Percentiles rank a stretch among this genome's conserved stretches.
These are phyloP conservation scores for Tachina lurida DNA, from an alignment of 2,888 invertebrate species.

Conservation along the genomic window DNA sequence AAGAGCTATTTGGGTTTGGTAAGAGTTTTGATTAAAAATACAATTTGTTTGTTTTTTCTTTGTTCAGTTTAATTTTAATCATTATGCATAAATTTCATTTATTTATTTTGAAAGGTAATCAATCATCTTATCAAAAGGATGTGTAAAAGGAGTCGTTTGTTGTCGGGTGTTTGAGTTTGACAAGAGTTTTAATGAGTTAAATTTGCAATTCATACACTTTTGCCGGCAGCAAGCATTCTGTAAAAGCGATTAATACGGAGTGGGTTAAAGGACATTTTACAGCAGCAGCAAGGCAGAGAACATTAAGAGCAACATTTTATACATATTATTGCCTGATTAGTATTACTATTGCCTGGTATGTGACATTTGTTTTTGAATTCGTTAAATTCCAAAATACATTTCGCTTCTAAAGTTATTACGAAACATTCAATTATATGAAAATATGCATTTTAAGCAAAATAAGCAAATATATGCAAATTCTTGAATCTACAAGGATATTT, in stretches of 20 bases:
- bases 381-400: no score
- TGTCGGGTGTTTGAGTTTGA: slow-evolving; percentile 76
- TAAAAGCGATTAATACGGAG: not conserved
- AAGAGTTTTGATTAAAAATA: slow-evolving; percentile 57
- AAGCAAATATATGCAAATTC: no score
- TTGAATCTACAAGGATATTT: no score
- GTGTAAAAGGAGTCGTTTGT: slow-evolving; percentile 16
- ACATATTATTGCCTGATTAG: no score
- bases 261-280: slow-evolving; percentile 15
- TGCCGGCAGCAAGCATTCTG: not conserved
- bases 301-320: no score
- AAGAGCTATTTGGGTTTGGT: slow-evolving; percentile 26
- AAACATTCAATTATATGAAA: no score
- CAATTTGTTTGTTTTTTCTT: slow-evolving; percentile 43
- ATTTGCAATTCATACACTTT: slow-evolving; percentile 18
- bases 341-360: no score
- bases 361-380: no score
- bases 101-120: slow-evolving; percentile 75
- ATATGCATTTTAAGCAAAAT: no score
- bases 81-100: slow-evolving; percentile 67
- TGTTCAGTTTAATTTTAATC: slow-evolving; percentile 50
- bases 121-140: slow-evolving; percentile 79
- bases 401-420: no score
- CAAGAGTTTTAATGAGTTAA: slow-evolving; percentile 72
- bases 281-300: not conserved